Evolutionary conservation across 2,113 vertebrate species (phyloP).

Genomic region (Saimiri boliviensis): DNA sequence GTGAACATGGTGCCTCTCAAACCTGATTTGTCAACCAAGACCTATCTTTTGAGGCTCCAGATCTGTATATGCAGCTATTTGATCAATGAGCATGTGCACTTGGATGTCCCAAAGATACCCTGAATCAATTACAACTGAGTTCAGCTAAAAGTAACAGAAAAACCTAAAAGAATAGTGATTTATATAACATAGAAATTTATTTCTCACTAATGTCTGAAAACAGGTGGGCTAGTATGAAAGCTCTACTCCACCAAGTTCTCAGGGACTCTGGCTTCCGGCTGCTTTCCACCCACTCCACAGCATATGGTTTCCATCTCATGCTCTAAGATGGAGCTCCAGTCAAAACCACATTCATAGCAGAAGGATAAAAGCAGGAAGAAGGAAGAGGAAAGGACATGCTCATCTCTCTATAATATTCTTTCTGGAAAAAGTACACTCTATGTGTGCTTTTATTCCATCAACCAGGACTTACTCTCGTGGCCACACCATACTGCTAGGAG

Average conservation of each 20-base stretch:
- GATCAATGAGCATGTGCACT: not conserved
- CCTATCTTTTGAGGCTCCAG: conserved; percentile 1
- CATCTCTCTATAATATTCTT: not conserved
- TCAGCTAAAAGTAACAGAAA: conserved; percentile 35
- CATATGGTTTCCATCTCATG: not conserved
- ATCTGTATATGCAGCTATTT: not conserved
- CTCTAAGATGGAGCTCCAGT: not conserved
- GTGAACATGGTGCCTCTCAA: not conserved
- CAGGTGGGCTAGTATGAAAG: not conserved
- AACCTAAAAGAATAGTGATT: not conserved
- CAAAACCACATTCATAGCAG: not conserved
- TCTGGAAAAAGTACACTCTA: not conserved
- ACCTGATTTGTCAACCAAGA: not conserved
- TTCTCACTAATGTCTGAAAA: conserved; percentile 20
- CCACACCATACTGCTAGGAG: not conserved
- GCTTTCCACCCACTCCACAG: not conserved
- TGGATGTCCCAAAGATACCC: not conserved
- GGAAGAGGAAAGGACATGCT: not conserved
- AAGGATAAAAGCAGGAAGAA: not conserved
- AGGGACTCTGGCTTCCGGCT: not conserved
- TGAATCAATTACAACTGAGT: conserved; percentile 30
- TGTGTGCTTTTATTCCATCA: not conserved
- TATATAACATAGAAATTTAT: not conserved
- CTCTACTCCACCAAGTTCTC: conserved; percentile 23
- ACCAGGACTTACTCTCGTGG: not conserved